Evolutionary conservation across 2,113 vertebrate genomes (phyloP).

Genomic region (Nerophis lumbriciformis): DNA sequence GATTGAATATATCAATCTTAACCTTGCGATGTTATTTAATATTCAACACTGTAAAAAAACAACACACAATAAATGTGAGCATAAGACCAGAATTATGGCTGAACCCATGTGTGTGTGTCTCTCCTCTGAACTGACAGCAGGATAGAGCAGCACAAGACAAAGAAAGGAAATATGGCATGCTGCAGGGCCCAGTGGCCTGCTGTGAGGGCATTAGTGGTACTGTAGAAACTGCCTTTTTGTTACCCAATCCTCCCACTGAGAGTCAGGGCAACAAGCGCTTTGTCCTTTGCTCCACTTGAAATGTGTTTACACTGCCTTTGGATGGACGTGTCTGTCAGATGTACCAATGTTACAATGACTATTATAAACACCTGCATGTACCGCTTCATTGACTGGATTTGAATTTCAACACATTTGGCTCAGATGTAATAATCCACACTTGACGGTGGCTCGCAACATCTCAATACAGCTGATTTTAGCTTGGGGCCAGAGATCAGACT

Average conservation of each 20-base stretch:
- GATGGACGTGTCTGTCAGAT: too few species aligned
- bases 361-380: not conserved
- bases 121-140: conserved; percentile 10
- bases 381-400: not conserved
- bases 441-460: too few species aligned
- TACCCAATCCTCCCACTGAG: conserved; percentile 35
- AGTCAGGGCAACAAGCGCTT: conserved; percentile 8
- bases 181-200: conserved; percentile 45
- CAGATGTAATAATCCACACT: not conserved
- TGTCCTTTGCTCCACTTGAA: conserved; percentile 17
- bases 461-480: too few species aligned
- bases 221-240: conserved; percentile 40
- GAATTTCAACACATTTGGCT: not conserved
- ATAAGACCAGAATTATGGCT: conserved; percentile 16
- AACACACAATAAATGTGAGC: conserved; percentile 4
- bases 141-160: conserved; percentile 48
- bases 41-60: conserved; percentile 26
- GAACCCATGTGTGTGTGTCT: conserved; percentile 33
- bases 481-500: too few species aligned
- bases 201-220: conserved; percentile 52
- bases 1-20: conserved; percentile 11
- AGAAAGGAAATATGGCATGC: conserved; percentile 53
- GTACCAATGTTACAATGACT: not conserved
- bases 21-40: conserved; percentile 10
- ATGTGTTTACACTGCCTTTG: conserved; percentile 8